Evolutionary conservation across 2,797 vertebrate genomes (phyloP).

Genomic region (Bryconaethiops microstoma): DNA sequence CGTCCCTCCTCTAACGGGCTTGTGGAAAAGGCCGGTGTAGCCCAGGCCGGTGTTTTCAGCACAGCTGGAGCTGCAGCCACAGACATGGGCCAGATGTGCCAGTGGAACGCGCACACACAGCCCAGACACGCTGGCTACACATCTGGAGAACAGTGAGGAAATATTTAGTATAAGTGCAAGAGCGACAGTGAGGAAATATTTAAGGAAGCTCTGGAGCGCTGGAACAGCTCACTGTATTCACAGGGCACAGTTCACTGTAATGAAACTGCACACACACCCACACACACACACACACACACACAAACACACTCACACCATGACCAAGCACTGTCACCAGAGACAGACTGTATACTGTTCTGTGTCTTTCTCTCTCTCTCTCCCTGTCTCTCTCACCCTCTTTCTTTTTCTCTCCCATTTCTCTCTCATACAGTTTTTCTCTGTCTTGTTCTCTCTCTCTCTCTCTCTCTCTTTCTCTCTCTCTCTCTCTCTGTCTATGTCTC

Average conservation of each 20-base stretch:
- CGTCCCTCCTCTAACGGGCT: neutral
- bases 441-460: neutral
- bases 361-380: neutral
- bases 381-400: neutral
- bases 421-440: neutral
- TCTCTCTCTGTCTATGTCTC: neutral
- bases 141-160: constrained; percentile 84
- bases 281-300: constrained; percentile 13
- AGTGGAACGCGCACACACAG: constrained; percentile 83
- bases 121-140: constrained; percentile 75
- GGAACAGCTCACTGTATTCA: neutral
- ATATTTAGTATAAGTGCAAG: constrained; percentile 69
- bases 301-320: constrained; percentile 1
- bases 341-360: constrained; percentile 5
- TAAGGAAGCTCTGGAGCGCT: constrained; percentile 18
- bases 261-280: constrained; percentile 2
- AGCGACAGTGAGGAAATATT: constrained; percentile 5
- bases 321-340: constrained; percentile 20
- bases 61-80: constrained; percentile 53
- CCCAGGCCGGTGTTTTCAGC: constrained; percentile 11
- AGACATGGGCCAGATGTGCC: constrained; percentile 90
- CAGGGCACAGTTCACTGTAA: neutral
- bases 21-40: neutral
- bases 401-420: neutral
- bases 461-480: neutral